Conservation (phyloP, 2,113 vertebrate species). For the Menura novaehollandiae region DNA sequence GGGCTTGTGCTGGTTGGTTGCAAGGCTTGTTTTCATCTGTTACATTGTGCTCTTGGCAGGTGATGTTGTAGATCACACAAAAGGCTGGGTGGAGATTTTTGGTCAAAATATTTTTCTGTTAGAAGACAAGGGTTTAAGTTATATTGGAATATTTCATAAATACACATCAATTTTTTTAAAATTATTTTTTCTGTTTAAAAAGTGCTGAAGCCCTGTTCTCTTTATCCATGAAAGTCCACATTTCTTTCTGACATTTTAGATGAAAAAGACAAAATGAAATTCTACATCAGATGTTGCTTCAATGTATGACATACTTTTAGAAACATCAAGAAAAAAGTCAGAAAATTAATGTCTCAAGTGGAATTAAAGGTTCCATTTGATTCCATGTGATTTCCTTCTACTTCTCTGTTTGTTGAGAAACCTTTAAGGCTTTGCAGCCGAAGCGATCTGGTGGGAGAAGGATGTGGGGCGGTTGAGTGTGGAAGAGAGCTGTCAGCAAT, state of each 20-base stretch:
- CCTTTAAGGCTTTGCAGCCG: neutral
- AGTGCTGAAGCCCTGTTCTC: neutral
- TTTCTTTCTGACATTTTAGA: neutral
- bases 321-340: neutral
- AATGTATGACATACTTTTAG: neutral
- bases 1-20: neutral
- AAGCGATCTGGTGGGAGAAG: neutral
- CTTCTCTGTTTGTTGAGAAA: neutral
- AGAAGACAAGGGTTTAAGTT: neutral
- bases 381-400: neutral
- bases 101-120: neutral
- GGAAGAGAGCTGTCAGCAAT: neutral
- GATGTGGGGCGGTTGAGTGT: fast-evolving
- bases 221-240: neutral
- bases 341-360: neutral
- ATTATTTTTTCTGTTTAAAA: neutral
- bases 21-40: neutral
- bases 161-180: neutral
- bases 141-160: neutral
- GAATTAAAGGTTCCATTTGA: neutral
- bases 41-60: neutral
- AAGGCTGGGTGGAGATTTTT: neutral
- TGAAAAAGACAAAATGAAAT: neutral
- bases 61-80: neutral
- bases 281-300: neutral